These are phyloP conservation scores for Bucorvus abyssinicus DNA, from an alignment of 2,797 vertebrate species.

Conservation along the genomic window DNA sequence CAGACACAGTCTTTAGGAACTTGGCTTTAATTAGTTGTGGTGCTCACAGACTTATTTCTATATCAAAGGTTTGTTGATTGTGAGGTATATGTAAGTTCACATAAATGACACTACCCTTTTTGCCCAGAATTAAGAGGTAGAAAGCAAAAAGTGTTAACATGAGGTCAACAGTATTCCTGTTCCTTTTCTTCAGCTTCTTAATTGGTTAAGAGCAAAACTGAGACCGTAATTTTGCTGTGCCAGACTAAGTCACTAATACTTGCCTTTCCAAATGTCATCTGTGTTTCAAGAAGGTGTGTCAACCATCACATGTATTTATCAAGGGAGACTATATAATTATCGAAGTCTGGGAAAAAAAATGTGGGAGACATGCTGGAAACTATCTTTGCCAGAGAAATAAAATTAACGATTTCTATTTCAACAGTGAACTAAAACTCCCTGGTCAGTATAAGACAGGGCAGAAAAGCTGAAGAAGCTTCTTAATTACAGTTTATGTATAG, in stretches of 20 bases:
- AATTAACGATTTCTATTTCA: background rate
- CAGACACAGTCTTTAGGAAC: background rate
- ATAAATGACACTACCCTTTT: background rate
- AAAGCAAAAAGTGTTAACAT: background rate
- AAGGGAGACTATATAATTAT: background rate
- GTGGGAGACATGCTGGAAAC: background rate
- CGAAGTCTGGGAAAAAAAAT: background rate
- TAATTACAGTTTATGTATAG: background rate
- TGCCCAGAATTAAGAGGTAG: background rate
- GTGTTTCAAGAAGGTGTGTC: background rate
- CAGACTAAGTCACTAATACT: background rate
- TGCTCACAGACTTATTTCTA: background rate
- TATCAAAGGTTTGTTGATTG: background rate
- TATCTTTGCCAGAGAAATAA: background rate
- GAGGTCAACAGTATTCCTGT: background rate
- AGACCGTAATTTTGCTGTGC: background rate
- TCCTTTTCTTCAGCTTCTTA: background rate
- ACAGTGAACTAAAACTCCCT: background rate
- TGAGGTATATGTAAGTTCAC: fast-evolving
- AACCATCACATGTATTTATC: background rate
- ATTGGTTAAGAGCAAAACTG: background rate
- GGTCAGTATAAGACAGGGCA: background rate
- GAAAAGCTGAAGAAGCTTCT: background rate
- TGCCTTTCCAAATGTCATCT: background rate
- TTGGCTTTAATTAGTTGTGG: background rate